Base-by-base conservation (phyloP, 2,888 invertebrate species). In the Drosophila multiciliata region DNA sequence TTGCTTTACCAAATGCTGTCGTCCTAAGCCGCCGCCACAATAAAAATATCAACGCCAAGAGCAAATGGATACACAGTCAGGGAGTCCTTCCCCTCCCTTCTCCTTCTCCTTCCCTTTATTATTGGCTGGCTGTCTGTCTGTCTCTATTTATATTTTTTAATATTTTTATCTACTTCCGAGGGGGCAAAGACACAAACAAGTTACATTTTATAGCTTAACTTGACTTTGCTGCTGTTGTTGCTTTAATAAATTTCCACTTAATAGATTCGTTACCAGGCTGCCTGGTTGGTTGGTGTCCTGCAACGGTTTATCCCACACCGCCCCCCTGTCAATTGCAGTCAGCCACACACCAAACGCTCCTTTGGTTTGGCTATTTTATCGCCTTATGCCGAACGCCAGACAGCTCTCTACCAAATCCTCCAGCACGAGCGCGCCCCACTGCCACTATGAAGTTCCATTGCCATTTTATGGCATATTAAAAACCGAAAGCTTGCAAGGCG, bases 171-270 rank as follows among this genome's bases (percentile, higher is more conserved):
- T 73, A 83, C 86, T 73, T 36, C 68, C 60, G 57, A 11, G 23
- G 59, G 36, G 45, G 49, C 15, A 6, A 4, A 62, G 29, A 20
- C 61, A 53, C 68, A 75, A 75, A 84, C 75, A 73, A 77, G 75
- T 66, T 63, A 75, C 74, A 81, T 81, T 90, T 90, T 83, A 89
- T 82, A 82, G 84, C 84, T 82, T 67, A 80, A 84, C 77, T 77
- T 82, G 62, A 66, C 61, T 72, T 66, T 45, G 23, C 45, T 60
- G 49, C 49, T 74, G 75, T 29, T 29, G 75, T 82, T 80, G 83
- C 84, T 80, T 83, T 87, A 86, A 90, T 87, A 90, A 90, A 90
- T 90, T 90, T 89, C 81, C 86, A 87, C 89, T 89, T 89, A 89
- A 89, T 89, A 89, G 87, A 89, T 90, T 89, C 86, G 87, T 83